Conservation (phyloP, 2,888 invertebrate genomes). For the Xestia sexstrigata region DNA sequence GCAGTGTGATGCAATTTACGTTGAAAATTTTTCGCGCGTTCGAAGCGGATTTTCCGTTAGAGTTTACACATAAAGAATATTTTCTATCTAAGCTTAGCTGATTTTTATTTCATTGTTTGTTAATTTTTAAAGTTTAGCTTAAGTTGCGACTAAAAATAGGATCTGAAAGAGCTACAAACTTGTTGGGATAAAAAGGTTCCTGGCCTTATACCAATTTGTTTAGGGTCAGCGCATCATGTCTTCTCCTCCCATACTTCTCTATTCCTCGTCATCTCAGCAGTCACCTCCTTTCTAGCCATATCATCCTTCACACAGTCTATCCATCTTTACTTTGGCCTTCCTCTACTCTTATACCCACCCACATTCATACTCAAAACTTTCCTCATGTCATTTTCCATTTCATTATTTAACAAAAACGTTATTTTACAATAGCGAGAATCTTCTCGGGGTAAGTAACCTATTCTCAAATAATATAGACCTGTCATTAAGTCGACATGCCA, state of each 20-base stretch:
- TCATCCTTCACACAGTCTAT: not conserved
- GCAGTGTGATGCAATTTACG: slow-evolving; percentile 55
- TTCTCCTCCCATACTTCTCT: not conserved
- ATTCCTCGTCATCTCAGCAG: not conserved
- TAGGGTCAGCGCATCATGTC: not conserved
- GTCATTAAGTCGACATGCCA: slow-evolving; percentile 71
- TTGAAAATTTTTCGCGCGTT: slow-evolving; percentile 47
- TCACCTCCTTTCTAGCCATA: not conserved
- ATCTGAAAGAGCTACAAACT: not conserved
- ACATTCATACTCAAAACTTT: no score
- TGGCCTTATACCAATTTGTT: not conserved
- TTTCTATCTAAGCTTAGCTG: slow-evolving; percentile 11
- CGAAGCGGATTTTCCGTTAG: slow-evolving; percentile 15
- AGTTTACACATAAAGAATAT: slow-evolving; percentile 40
- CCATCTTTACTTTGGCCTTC: not conserved
- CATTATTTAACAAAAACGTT: no score
- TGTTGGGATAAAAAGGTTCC: not conserved
- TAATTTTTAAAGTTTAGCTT: not conserved
- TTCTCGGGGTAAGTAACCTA: slow-evolving; percentile 57
- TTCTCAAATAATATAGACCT: slow-evolving; percentile 70
- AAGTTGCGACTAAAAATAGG: not conserved
- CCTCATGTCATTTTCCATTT: no score
- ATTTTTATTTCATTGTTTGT: slow-evolving; percentile 25
- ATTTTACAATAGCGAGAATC: not conserved
- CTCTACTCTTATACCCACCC: no score